Conservation (phyloP, 2,113 vertebrate genomes). For the Erythrocercus mccallii region DNA sequence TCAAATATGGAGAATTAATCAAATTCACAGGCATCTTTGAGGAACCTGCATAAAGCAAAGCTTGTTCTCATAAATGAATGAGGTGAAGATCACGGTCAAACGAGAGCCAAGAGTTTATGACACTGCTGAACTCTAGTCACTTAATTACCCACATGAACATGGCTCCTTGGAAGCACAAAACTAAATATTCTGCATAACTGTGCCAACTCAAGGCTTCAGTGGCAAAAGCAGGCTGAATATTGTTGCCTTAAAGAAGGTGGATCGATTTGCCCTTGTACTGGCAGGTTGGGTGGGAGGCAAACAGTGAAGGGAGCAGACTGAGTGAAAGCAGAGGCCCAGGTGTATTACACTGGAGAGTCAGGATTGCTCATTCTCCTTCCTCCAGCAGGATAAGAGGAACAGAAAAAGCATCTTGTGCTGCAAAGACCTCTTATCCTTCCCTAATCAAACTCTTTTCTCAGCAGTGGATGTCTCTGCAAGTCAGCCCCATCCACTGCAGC, state of each 20-base stretch:
- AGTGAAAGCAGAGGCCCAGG: background rate
- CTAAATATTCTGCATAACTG: background rate
- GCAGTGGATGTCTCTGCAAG: background rate
- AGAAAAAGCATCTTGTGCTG: background rate
- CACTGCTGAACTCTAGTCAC: background rate
- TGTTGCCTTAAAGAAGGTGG: background rate
- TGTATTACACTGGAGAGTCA: background rate
- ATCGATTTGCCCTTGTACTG: fast-evolving
- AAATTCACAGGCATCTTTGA: background rate
- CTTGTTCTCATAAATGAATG: background rate
- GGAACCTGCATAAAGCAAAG: background rate
- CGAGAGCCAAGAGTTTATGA: background rate
- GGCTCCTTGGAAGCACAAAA: background rate
- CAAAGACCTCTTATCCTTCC: background rate
- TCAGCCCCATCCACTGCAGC: background rate
- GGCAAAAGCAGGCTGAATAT: background rate
- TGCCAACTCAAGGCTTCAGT: background rate
- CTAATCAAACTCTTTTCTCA: background rate
- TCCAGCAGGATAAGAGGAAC: background rate
- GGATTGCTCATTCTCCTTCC: background rate
- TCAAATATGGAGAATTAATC: background rate
- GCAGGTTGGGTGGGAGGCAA: background rate
- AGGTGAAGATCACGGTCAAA: background rate
- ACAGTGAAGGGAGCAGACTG: background rate
- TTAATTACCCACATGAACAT: background rate